These are phyloP conservation scores for Amitus sp. DNA, from an alignment of 2,888 invertebrate genomes.

Conservation along the genomic window DNA sequence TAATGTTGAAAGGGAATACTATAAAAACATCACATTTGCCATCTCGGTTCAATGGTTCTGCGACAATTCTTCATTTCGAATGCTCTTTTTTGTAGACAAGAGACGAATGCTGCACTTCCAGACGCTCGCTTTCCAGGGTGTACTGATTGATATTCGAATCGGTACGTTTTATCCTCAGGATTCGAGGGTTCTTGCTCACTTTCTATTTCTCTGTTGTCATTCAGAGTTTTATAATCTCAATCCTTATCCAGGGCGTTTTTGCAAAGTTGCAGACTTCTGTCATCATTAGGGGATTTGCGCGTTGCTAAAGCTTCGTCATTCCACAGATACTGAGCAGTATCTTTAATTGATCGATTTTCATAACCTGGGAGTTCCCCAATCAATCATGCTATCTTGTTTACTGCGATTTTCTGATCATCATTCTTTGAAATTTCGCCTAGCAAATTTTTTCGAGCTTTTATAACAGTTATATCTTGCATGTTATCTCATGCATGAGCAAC, in stretches of 20 bases:
- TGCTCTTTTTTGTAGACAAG: too few species aligned
- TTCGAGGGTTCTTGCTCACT: not conserved
- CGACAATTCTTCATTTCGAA: too few species aligned
- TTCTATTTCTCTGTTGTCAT: too few species aligned
- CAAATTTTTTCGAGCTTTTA: not conserved
- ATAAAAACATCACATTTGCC: too few species aligned
- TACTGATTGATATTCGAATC: too few species aligned
- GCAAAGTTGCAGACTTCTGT: not conserved
- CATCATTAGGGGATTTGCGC: not conserved
- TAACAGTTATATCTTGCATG: not conserved
- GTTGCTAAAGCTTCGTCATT: not conserved
- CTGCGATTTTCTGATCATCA: too few species aligned
- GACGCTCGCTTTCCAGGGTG: too few species aligned
- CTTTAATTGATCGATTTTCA: not conserved
- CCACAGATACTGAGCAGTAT: not conserved
- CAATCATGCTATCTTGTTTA: not conserved
- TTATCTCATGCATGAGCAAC: not conserved
- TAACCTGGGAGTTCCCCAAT: not conserved
- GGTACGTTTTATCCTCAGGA: too few species aligned
- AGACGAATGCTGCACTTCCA: too few species aligned
- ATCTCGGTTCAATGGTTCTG: too few species aligned
- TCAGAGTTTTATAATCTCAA: not conserved
- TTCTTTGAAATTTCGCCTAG: not conserved
- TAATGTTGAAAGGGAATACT: too few species aligned
- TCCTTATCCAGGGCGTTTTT: not conserved